Conservation (phyloP, 1,140 invertebrate species). For the Lanistes nyassanus region DNA sequence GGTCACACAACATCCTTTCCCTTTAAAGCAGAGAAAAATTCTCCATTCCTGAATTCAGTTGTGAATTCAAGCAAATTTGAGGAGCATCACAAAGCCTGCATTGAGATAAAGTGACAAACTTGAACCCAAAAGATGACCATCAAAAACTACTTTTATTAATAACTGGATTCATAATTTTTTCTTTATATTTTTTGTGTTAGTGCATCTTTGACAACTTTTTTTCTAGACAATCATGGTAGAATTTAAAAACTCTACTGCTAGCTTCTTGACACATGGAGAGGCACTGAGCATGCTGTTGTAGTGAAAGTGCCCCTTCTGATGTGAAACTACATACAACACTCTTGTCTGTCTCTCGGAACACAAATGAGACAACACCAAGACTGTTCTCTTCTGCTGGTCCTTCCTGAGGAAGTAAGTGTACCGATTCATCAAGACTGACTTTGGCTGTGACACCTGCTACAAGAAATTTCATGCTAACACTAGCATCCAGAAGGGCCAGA, state of each 20-base stretch:
- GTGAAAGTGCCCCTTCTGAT: conserved; percentile 50
- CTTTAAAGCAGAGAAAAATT: no score
- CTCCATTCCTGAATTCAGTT: no score
- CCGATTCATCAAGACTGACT: conserved; percentile 73
- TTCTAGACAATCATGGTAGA: conserved; percentile 54
- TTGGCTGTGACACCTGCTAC: conserved; percentile 80
- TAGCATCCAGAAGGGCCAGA: no score
- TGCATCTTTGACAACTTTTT: conserved; percentile 52
- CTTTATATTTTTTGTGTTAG: not conserved
- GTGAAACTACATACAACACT: conserved; percentile 45
- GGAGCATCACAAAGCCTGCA: no score
- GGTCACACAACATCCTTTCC: no score
- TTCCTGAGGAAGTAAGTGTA: conserved; percentile 75
- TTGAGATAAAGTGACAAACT: no score
- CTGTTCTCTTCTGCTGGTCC: conserved; percentile 45
- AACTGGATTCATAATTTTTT: no score
- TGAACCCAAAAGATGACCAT: no score
- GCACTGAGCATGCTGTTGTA: conserved; percentile 54
- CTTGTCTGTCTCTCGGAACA: conserved; percentile 56
- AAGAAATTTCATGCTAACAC: conserved; percentile 66
- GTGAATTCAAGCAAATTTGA: no score
- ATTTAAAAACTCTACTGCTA: conserved; percentile 51
- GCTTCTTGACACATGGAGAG: conserved; percentile 45
- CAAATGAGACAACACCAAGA: conserved; percentile 53
- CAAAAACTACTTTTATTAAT: no score